These are phyloP conservation scores for Orthosia cruda DNA, from an alignment of 2,888 invertebrate genomes.

Conservation along the genomic window DNA sequence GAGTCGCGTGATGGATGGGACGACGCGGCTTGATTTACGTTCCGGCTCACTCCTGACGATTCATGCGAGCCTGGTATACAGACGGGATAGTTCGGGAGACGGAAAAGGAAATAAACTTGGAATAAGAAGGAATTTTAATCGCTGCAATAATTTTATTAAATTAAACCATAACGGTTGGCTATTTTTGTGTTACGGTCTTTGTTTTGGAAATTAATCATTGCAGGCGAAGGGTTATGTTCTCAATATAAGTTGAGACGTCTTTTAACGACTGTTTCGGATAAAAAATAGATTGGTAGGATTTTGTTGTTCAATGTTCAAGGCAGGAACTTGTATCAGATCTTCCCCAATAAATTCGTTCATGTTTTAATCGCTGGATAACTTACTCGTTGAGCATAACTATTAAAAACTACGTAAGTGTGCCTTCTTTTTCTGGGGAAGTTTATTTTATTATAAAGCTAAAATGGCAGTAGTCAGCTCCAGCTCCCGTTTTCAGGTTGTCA, in stretches of 20 bases:
- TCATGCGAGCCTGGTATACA: conserved; percentile 80
- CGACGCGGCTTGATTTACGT: conserved; percentile 87
- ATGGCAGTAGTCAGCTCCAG: too few species aligned
- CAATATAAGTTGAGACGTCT: neutral
- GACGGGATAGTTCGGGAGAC: conserved; percentile 53
- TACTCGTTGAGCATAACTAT: too few species aligned
- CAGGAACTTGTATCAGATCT: neutral
- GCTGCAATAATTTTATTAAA: conserved; percentile 69
- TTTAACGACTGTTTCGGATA: neutral
- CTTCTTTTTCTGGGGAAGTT: too few species aligned
- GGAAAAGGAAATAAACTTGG: conserved; percentile 71
- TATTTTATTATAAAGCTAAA: too few species aligned
- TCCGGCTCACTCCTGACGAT: conserved; percentile 79
- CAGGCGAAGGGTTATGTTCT: conserved; percentile 7
- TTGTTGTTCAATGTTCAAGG: neutral
- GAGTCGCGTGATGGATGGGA: conserved; percentile 87
- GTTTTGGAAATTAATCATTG: conserved; percentile 44
- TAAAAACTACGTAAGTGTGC: neutral
- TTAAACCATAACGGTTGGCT: conserved; percentile 48
- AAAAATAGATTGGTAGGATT: neutral
- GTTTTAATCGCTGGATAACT: neutral
- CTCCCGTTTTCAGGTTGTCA: too few species aligned
- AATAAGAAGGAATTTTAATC: conserved; percentile 73
- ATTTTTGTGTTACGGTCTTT: conserved; percentile 52
- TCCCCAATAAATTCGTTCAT: neutral